A percentile compares a stretch with the other conserved stretches of the same genome.
Conservation (phyloP, 2,888 invertebrate genomes). For the Idaea dimidiata region DNA sequence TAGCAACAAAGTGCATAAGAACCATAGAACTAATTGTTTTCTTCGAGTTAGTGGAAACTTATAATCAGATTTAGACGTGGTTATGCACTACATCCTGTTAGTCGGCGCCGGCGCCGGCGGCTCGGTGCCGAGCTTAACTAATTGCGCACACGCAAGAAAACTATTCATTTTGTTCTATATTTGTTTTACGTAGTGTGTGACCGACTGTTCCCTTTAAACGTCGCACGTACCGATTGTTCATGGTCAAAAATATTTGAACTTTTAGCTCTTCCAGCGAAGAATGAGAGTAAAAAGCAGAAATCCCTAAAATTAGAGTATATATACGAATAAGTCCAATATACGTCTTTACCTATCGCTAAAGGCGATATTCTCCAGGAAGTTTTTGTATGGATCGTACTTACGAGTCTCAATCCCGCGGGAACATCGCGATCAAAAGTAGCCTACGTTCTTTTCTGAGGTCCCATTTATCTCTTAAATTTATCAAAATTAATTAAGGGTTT, state of each 20-base stretch:
- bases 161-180: constrained; percentile 10
- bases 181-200: constrained; percentile 5
- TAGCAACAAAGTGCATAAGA: neutral
- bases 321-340: too few species aligned
- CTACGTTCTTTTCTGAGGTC: too few species aligned
- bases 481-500: too few species aligned
- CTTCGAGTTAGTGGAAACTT: neutral
- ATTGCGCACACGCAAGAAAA: constrained; percentile 17
- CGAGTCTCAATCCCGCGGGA: too few species aligned
- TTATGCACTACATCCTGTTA: neutral
- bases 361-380: too few species aligned
- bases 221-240: constrained; percentile 2
- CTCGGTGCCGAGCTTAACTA: constrained; percentile 10
- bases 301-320: too few species aligned
- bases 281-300: neutral
- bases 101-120: constrained; percentile 16
- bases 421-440: too few species aligned
- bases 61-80: neutral
- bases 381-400: too few species aligned
- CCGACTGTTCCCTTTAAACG: constrained; percentile 2
- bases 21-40: neutral
- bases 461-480: too few species aligned
- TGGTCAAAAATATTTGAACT: too few species aligned
- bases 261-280: neutral
- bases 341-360: too few species aligned